These are phyloP conservation scores for Dinoponera quadriceps DNA, from an alignment of 1,140 invertebrate species.

Conservation along the genomic window DNA sequence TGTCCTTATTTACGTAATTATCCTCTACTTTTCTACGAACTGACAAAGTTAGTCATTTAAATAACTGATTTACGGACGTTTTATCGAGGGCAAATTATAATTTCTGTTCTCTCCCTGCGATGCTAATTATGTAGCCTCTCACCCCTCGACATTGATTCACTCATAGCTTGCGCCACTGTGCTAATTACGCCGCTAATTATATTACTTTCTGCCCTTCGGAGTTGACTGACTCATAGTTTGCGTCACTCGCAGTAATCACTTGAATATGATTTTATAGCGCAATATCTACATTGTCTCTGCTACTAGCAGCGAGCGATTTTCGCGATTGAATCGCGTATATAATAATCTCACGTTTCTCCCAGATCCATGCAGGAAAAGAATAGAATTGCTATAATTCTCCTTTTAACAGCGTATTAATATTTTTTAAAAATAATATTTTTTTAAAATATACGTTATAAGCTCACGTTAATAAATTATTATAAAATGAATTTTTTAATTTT, in stretches of 20 bases:
- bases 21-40: too few species aligned
- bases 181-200: conserved; percentile 68
- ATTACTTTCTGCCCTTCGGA: conserved; percentile 64
- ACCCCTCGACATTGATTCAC: conserved; percentile 17
- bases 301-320: not conserved
- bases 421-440: too few species aligned
- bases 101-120: not conserved
- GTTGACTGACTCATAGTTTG: conserved; percentile 27
- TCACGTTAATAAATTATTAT: too few species aligned
- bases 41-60: not conserved
- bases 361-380: too few species aligned
- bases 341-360: too few species aligned
- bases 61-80: not conserved
- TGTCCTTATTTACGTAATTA: too few species aligned
- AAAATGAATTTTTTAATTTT: too few species aligned
- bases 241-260: conserved; percentile 20
- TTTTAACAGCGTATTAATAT: too few species aligned
- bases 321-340: not conserved
- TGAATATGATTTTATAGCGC: conserved; percentile 25
- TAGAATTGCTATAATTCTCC: too few species aligned
- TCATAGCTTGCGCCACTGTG: conserved; percentile 48
- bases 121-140: conserved; percentile 40
- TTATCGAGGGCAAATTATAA: not conserved
- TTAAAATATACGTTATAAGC: too few species aligned
- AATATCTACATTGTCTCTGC: not conserved